Conservation (phyloP, 1,140 invertebrate genomes). For the Trachelipus rathkii region DNA sequence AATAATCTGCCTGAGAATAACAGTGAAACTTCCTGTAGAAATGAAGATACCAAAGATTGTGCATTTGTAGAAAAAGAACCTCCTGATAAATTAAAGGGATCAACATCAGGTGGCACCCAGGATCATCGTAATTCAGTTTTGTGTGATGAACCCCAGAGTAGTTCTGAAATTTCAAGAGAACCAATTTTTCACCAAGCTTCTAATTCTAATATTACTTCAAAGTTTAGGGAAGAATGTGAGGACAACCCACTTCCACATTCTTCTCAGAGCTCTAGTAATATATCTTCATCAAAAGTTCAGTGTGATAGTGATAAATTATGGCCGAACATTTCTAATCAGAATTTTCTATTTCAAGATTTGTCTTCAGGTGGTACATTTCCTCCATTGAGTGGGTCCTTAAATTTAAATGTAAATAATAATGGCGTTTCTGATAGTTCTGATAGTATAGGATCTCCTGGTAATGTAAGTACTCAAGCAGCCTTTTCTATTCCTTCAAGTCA, state of each 20-base stretch:
- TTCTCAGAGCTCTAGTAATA: not conserved
- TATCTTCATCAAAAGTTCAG: not conserved
- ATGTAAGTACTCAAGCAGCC: not conserved
- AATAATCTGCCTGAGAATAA: not conserved
- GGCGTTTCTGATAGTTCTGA: not conserved
- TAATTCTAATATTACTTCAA: not conserved
- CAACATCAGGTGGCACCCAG: not conserved
- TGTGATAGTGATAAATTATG: not conserved
- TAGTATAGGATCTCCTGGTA: not conserved
- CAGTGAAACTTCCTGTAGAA: not conserved
- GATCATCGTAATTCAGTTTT: not conserved
- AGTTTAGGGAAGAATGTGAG: not conserved
- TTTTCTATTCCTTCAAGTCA: not conserved
- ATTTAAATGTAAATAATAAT: not conserved
- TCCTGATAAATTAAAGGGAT: not conserved
- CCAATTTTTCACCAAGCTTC: not conserved
- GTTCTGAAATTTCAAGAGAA: not conserved
- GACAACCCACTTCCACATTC: not conserved
- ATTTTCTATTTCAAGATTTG: not conserved
- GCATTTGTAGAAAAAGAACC: not conserved
- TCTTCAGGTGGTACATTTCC: not conserved
- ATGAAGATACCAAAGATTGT: not conserved
- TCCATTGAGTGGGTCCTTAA: not conserved
- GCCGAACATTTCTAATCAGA: not conserved
- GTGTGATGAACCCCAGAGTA: not conserved